Percentiles rank a stretch among this genome's conserved stretches.
Conservation (phyloP, 1,140 invertebrate species). For the Aphelenchoides besseyi region DNA sequence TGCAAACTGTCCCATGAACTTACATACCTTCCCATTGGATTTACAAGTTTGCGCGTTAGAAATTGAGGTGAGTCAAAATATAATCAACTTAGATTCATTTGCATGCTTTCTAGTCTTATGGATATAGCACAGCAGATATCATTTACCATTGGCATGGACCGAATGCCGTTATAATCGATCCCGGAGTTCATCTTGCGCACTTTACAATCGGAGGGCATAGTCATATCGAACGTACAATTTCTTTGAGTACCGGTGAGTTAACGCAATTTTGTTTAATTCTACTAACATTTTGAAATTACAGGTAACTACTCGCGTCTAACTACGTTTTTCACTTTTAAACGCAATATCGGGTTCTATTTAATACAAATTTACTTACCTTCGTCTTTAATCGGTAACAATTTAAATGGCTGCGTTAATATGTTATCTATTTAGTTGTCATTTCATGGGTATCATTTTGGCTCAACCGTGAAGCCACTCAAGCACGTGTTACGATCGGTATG, state of each 20-base stretch:
- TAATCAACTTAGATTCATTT: too few species aligned
- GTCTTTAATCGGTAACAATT: conserved; percentile 76
- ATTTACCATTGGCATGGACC: conserved; percentile 81
- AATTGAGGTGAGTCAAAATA: too few species aligned
- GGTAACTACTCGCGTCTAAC: conserved; percentile 96
- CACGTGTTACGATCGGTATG: conserved; percentile 68
- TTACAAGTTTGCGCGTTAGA: conserved; percentile 91
- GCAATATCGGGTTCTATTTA: conserved; percentile 97
- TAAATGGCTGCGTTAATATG: neutral
- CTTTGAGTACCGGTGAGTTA: conserved; percentile 80
- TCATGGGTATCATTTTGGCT: conserved; percentile 77
- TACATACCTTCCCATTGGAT: conserved; percentile 90
- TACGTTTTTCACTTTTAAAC: conserved; percentile 94
- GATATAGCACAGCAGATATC: conserved; percentile 95
- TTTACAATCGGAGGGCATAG: conserved; percentile 87
- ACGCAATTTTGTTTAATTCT: conserved; percentile 6
- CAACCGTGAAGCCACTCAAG: conserved; percentile 88
- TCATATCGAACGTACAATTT: conserved; percentile 83
- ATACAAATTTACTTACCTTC: conserved; percentile 99
- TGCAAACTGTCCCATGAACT: conserved; percentile 92
- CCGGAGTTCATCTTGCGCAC: conserved; percentile 69
- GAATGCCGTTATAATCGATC: conserved; percentile 64
- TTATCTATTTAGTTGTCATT: conserved; percentile 50
- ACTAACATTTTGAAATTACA: conserved; percentile 64
- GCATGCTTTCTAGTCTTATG: conserved; percentile 88